These are phyloP conservation scores for Melanotaenia trifasciata DNA, from an alignment of 2,797 vertebrate species.

Conservation along the genomic window DNA sequence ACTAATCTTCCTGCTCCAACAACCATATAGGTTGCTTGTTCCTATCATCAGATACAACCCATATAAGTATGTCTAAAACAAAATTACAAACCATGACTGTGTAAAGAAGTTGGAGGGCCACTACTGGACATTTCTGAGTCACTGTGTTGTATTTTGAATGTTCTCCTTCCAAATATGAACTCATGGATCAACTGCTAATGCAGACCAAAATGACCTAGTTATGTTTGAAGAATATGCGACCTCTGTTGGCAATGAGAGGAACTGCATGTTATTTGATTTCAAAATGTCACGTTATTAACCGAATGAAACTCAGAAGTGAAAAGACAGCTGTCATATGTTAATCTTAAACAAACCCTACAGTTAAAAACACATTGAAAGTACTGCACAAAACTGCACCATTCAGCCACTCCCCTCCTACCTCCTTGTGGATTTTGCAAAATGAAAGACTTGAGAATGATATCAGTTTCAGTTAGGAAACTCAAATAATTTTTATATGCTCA, in stretches of 20 bases:
- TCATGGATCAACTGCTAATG: too few relatives aligned
- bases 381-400: not conserved
- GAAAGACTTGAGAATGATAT: not conserved
- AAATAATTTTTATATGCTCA: not conserved
- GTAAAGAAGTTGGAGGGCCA: too few relatives aligned
- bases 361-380: not conserved
- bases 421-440: too few relatives aligned
- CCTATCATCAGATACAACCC: too few relatives aligned
- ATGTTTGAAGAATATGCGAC: not conserved
- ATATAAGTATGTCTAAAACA: too few relatives aligned
- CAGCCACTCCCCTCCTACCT: too few relatives aligned
- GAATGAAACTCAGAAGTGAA: not conserved
- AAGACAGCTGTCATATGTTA: not conserved
- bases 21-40: too few relatives aligned
- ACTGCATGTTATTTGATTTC: not conserved
- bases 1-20: too few relatives aligned
- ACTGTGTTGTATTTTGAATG: too few relatives aligned
- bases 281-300: not conserved
- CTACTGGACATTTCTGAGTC: too few relatives aligned
- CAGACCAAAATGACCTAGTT: not conserved
- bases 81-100: too few relatives aligned
- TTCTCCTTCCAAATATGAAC: too few relatives aligned
- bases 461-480: not conserved
- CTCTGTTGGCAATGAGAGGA: not conserved
- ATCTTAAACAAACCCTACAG: not conserved